These are phyloP conservation scores for Dolichallabes microphthalmus DNA, from an alignment of 2,113 vertebrate species.

Conservation along the genomic window DNA sequence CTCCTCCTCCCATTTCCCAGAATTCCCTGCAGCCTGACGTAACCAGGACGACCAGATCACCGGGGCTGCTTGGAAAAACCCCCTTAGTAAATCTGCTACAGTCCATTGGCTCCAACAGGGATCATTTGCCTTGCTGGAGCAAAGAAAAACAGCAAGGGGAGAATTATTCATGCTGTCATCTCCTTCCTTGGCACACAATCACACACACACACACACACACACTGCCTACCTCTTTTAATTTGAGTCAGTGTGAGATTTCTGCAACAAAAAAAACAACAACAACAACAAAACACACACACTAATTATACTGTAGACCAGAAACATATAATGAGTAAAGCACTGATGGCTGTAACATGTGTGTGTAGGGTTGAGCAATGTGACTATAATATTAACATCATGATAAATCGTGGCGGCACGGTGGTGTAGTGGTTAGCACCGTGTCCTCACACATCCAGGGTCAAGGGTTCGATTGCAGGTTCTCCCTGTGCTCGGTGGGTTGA, in stretches of 20 bases:
- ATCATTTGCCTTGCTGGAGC: not conserved
- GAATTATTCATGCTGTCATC: not conserved
- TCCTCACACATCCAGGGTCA: too few species aligned
- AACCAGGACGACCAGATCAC: constrained; percentile 21
- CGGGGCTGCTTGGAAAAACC: constrained; percentile 16
- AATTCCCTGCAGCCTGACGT: constrained; percentile 19
- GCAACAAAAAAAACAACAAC: not conserved
- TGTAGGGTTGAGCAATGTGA: not conserved
- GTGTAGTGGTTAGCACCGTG: too few species aligned
- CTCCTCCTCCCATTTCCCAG: constrained; percentile 3
- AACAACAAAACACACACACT: not conserved
- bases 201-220: not conserved
- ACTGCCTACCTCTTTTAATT: not conserved
- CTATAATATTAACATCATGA: too few species aligned
- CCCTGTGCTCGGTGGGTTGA: too few species aligned
- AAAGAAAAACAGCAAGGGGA: not conserved
- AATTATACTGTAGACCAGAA: constrained; percentile 26
- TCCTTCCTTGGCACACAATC: not conserved
- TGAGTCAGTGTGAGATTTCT: not conserved
- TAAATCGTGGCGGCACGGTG: too few species aligned
- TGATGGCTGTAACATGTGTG: not conserved
- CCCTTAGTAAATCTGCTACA: constrained; percentile 25
- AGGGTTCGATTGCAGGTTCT: too few species aligned
- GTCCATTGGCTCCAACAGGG: not conserved
- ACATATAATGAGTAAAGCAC: not conserved